Evolutionary conservation across 2,888 invertebrate species (phyloP), one percentile per base, ranked within the genome.

Genomic region (Zygaena filipendulae): DNA sequence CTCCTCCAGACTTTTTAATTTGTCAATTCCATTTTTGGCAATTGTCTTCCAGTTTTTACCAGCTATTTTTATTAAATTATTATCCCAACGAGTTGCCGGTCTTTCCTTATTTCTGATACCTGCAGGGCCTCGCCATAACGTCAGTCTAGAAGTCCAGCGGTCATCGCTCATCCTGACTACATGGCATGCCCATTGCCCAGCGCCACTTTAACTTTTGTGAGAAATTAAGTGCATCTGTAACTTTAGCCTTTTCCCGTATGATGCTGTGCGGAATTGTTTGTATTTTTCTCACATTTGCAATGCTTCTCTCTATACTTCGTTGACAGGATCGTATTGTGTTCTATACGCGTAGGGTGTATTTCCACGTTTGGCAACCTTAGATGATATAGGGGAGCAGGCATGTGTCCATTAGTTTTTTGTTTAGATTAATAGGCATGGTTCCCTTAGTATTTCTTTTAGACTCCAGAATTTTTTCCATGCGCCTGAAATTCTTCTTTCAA

Each of bases 271-370:
- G 23, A 13, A 23, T 12, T 23, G 11, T 12, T 12, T 23, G 23
- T 13, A 23, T 13, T 23, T 13, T 23, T 23, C 23, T 12, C 23
- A 23, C 23, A 13, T 23, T 23, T 13, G 13, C 2, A n/a, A 13
- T 13, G 13, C 23, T 23, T 23, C 13, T 23, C 13, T 23, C 13
- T 13, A 23, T 12, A 13, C 13, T 23, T 11, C 13, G 3, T 23
- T 23, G 13, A n/a, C 23, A 23, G 23, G 23, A 23, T 13, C 4
- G 11, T 12, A 23, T 23, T 23, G 8, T 23, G 23, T 23, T 23
- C 6, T 10, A 3, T 10, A 23, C 23, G 4, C 23, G 13, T 13
- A 12, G n/a, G 2, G n/a, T 23, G n/a, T 13, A 23, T n/a, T 23
- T 23, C 23, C 23, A 23, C 4, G 13, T 12, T 7, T 23, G 11